These are phyloP conservation scores for Schizopygopsis pylzovi DNA, from an alignment of 2,797 vertebrate species.

Conservation along the genomic window DNA sequence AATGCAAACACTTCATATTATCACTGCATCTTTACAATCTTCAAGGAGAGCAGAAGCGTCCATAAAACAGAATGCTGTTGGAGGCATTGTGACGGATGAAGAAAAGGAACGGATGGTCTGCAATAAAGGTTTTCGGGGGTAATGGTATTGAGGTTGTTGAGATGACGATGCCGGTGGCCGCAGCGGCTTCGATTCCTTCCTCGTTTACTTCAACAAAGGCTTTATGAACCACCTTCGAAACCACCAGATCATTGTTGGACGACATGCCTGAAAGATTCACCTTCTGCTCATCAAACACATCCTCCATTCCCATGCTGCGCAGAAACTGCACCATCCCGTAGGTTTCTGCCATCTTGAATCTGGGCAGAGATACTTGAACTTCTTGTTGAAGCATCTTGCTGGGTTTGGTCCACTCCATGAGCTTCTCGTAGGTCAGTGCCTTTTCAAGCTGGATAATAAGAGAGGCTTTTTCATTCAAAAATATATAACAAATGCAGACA, in stretches of 20 bases:
- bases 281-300: accelerated
- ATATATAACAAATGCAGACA: background rate
- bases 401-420: slow-evolving; percentile 38
- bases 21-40: background rate
- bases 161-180: background rate
- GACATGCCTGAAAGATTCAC: slow-evolving; percentile 26
- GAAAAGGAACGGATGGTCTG: slow-evolving; percentile 91
- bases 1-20: background rate
- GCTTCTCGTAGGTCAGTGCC: slow-evolving; percentile 21
- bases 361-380: slow-evolving; percentile 9
- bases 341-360: slow-evolving; percentile 5
- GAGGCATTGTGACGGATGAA: slow-evolving; percentile 85
- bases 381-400: background rate
- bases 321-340: background rate
- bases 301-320: slow-evolving; percentile 17
- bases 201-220: slow-evolving; percentile 39
- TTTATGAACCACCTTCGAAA: slow-evolving; percentile 31
- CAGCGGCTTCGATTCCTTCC: slow-evolving; percentile 33
- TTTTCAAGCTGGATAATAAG: slow-evolving; percentile 16
- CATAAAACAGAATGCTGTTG: slow-evolving; percentile 84
- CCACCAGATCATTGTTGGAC: background rate
- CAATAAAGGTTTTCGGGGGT: slow-evolving; percentile 65
- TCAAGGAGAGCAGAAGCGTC: slow-evolving; percentile 62
- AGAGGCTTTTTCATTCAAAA: background rate
- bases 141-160: accelerated